Conservation (phyloP, 2,888 invertebrate genomes). For the Thysanoteuthis rhombus region DNA sequence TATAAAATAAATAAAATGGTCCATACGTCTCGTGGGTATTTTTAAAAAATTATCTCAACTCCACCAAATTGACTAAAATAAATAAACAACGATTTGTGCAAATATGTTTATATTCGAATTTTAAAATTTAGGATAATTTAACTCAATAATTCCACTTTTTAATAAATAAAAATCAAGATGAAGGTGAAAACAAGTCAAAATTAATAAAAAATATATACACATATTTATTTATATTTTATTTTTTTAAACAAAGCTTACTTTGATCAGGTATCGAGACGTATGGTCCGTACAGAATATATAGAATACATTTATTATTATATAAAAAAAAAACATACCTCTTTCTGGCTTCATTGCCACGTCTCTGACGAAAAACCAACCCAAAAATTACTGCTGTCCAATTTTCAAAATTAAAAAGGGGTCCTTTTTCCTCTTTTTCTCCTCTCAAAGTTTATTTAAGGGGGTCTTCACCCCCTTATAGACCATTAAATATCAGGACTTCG, state of each 20-base stretch:
- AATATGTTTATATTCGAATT: background rate
- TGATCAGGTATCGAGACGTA: background rate
- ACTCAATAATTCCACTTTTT: too few relatives aligned
- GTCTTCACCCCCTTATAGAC: background rate
- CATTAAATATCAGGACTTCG: background rate
- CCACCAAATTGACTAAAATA: background rate
- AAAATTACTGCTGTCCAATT: background rate
- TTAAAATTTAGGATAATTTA: background rate
- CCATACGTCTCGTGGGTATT: background rate
- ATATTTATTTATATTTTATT: too few relatives aligned
- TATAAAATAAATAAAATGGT: too few relatives aligned
- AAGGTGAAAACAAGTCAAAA: too few relatives aligned
- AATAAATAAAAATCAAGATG: too few relatives aligned
- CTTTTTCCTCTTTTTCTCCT: background rate
- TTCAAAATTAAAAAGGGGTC: background rate
- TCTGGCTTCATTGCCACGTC: background rate
- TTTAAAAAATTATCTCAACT: too few relatives aligned
- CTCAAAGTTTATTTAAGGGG: background rate
- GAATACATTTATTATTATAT: background rate
- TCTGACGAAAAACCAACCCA: background rate
- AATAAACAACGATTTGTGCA: background rate
- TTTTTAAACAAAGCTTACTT: too few relatives aligned
- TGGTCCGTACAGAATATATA: background rate
- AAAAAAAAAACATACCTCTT: background rate
- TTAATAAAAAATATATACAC: too few relatives aligned